Evolutionary conservation across 1,140 invertebrate species (phyloP).

Genomic region (Macrotrachela quadricornifera): DNA sequence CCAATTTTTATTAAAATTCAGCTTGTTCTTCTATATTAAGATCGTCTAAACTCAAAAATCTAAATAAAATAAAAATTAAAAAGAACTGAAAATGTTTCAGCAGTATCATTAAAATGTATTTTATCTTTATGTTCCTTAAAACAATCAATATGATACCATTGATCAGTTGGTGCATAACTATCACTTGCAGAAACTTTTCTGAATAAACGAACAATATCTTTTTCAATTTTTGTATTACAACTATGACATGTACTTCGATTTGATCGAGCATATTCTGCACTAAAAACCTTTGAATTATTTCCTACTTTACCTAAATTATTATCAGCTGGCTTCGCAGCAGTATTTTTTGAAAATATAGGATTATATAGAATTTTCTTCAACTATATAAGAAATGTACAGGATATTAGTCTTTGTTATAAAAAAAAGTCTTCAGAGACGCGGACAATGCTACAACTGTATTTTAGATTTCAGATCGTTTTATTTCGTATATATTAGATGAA

Average conservation of each 20-base stretch:
- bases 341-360: no score
- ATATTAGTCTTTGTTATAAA: no score
- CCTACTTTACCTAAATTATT: conserved; percentile 8
- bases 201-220: conserved; percentile 25
- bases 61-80: no score
- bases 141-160: conserved; percentile 79
- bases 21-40: conserved; percentile 44
- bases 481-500: no score
- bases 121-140: conserved; percentile 56
- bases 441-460: no score
- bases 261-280: conserved; percentile 69
- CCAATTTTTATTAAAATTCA: conserved; percentile 14
- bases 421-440: no score
- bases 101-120: conserved; percentile 38
- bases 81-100: not conserved
- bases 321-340: no score
- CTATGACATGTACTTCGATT: conserved; percentile 52
- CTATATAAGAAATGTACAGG: no score
- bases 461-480: no score
- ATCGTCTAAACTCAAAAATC: conserved; percentile 5
- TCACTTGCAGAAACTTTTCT: not conserved
- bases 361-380: no score
- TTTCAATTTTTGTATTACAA: conserved; percentile 65
- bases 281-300: conserved; percentile 39
- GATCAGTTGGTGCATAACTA: conserved; percentile 12